Evolutionary conservation across 2,888 invertebrate genomes (phyloP).

Genomic region (Caenorhabditis panamensis): DNA sequence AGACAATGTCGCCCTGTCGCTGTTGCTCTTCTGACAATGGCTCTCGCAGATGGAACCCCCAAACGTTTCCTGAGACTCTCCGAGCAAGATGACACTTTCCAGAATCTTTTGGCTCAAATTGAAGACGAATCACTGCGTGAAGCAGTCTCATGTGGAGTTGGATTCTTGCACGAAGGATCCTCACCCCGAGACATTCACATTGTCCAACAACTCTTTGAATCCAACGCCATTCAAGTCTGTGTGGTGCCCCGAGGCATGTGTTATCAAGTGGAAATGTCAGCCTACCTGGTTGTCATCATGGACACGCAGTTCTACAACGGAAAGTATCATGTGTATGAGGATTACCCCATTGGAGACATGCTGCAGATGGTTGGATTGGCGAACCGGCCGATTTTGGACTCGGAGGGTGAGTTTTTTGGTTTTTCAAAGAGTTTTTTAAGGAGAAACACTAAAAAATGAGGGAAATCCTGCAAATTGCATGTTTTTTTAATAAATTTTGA

Average conservation of each 20-base stretch:
- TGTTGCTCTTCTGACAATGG: constrained; percentile 94
- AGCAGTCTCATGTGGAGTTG: constrained; percentile 94
- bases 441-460: background rate
- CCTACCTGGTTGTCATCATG: constrained; percentile 96
- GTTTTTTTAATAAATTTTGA: background rate
- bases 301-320: constrained; percentile 95
- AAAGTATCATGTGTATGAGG: constrained; percentile 89
- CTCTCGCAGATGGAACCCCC: constrained; percentile 91
- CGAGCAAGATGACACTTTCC: constrained; percentile 77
- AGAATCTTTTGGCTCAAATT: constrained; percentile 86
- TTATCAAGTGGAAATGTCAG: constrained; percentile 91
- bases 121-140: constrained; percentile 93
- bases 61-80: constrained; percentile 89
- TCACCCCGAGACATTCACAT: constrained; percentile 89
- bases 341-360: constrained; percentile 97
- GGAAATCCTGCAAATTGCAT: background rate
- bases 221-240: constrained; percentile 91
- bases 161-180: constrained; percentile 96
- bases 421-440: too few species aligned
- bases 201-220: constrained; percentile 94
- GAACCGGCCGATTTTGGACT: constrained; percentile 92
- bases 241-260: constrained; percentile 94
- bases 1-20: constrained; percentile 87
- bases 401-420: constrained; percentile 86
- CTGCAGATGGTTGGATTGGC: constrained; percentile 98